A percentile compares a stretch with the other conserved stretches of the same genome.
phyloP scores from a whole-genome alignment of 1,140 invertebrate genomes.

The Dysdera silvatica region DNA sequence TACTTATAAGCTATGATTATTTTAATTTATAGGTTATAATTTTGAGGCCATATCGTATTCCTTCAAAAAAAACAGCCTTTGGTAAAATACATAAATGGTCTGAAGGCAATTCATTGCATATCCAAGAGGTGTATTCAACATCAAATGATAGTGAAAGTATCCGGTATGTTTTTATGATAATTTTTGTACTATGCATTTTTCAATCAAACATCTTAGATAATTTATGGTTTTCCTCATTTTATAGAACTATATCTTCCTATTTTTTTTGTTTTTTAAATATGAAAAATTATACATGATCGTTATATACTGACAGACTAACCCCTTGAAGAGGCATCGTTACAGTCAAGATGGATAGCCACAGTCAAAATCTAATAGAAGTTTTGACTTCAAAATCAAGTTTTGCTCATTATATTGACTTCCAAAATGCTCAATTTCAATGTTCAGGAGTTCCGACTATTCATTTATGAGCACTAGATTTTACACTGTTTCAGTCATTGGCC shows the following conservation, averaged over 20 bases:
- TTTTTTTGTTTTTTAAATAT: not conserved
- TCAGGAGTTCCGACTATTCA: no score
- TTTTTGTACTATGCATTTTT: not conserved
- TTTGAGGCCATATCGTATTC: slow-evolving; percentile 32
- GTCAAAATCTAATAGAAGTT: no score
- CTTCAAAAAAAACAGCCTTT: slow-evolving; percentile 24
- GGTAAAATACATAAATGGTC: slow-evolving; percentile 27
- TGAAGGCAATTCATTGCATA: slow-evolving; percentile 14
- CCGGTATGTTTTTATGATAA: slow-evolving; percentile 7
- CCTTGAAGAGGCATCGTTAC: no score
- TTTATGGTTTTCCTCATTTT: not conserved
- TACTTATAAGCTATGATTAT: not conserved
- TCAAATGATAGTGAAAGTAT: slow-evolving; percentile 26
- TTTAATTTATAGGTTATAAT: slow-evolving; percentile 27
- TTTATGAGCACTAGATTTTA: no score
- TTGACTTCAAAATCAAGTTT: no score
- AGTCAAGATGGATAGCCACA: no score
- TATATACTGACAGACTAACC: no score
- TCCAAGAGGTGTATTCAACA: slow-evolving; percentile 31
- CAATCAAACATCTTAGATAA: not conserved
- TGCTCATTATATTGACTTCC: no score
- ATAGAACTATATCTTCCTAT: not conserved
- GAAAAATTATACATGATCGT: not conserved
- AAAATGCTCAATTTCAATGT: no score
- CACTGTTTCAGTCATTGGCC: no score